Conservation (phyloP, 1,140 invertebrate species). For the Zaprionus inermis region DNA sequence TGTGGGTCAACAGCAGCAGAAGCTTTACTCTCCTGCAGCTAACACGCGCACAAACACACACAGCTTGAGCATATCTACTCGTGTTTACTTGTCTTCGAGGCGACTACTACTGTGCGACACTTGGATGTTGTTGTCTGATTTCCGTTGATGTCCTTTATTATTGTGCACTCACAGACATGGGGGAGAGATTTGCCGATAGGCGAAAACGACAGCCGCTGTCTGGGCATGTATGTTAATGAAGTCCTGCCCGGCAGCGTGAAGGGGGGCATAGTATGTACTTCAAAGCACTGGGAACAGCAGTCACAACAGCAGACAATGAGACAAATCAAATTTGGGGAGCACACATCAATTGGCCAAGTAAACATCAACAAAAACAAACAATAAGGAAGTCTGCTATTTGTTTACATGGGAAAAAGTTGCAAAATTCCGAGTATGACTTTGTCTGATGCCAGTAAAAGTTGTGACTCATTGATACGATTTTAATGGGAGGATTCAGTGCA, state of each 20-base stretch:
- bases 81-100: constrained; percentile 48
- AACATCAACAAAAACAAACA: constrained; percentile 38
- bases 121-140: constrained; percentile 34
- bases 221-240: constrained; percentile 64
- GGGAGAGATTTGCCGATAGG: background rate
- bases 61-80: constrained; percentile 56
- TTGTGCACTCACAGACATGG: constrained; percentile 55
- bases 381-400: constrained; percentile 9
- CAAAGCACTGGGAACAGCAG: constrained; percentile 32
- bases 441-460: background rate
- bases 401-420: constrained; percentile 3
- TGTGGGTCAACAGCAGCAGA: constrained; percentile 38
- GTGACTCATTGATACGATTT: background rate
- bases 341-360: constrained; percentile 55
- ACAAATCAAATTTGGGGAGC: constrained; percentile 66
- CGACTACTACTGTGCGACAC: constrained; percentile 37
- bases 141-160: constrained; percentile 43
- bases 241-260: background rate
- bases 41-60: background rate
- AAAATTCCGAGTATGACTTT: background rate
- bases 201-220: constrained; percentile 10
- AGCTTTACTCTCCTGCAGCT: constrained; percentile 1
- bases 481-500: background rate
- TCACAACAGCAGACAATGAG: constrained; percentile 55
- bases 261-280: constrained; percentile 22